These are phyloP conservation scores for Polietes domitor DNA, from an alignment of 2,888 invertebrate species.

Conservation along the genomic window DNA sequence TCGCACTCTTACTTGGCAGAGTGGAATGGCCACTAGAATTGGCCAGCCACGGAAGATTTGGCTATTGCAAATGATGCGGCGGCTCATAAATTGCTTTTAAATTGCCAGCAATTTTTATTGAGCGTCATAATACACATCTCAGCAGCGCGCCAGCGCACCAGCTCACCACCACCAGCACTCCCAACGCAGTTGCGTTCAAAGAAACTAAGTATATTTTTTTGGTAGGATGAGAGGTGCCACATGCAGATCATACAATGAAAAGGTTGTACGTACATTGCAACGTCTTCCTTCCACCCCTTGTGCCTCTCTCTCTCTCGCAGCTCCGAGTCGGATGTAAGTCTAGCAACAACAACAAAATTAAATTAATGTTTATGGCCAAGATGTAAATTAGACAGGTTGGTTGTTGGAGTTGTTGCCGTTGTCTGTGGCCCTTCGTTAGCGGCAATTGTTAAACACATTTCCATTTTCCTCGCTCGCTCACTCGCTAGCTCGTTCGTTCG, in stretches of 20 bases:
- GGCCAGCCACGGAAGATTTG: constrained; percentile 39
- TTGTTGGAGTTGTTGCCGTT: constrained; percentile 32
- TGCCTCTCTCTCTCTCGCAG: neutral
- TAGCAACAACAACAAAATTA: constrained; percentile 36
- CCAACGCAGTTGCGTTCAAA: neutral
- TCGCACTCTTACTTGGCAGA: neutral
- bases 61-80: constrained; percentile 60
- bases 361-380: constrained; percentile 61
- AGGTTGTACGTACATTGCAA: neutral
- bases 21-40: neutral
- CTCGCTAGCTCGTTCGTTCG: too few species aligned
- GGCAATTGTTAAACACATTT: constrained; percentile 30
- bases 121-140: constrained; percentile 60
- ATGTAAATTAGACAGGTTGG: constrained; percentile 64
- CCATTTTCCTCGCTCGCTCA: neutral
- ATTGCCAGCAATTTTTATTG: constrained; percentile 67
- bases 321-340: constrained; percentile 7
- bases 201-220: neutral
- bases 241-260: constrained; percentile 12
- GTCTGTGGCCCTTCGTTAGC: constrained; percentile 45
- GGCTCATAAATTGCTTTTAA: constrained; percentile 67
- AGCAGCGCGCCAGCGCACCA: neutral
- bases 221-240: neutral
- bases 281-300: neutral
- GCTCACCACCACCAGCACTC: neutral